Percentiles rank a stretch among this genome's conserved stretches.
phyloP scores from a whole-genome alignment of 2,888 invertebrate species.

The Drosophila planitibia region DNA sequence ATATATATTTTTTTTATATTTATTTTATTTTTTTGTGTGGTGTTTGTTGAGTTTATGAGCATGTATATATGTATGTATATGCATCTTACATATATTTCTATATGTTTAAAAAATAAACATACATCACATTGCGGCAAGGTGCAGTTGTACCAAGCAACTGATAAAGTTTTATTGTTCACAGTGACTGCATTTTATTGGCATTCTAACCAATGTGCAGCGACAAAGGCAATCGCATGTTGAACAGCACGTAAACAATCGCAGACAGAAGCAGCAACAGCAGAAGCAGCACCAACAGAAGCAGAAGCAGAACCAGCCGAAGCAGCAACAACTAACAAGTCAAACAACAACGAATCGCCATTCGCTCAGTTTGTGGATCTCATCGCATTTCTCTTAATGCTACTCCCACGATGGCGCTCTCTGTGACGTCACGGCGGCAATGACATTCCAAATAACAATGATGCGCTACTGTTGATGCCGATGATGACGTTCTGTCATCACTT shows the following conservation, averaged over 20 bases:
- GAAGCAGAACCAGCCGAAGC: constrained; percentile 12
- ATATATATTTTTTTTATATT: neutral
- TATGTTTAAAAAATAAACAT: neutral
- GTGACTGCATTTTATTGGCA: constrained; percentile 22
- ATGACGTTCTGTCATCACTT: constrained; percentile 42
- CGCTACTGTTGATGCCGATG: constrained; percentile 29
- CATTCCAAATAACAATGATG: constrained; percentile 45
- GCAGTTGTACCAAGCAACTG: neutral
- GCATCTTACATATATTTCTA: neutral
- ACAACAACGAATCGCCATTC: constrained; percentile 5
- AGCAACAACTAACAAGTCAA: constrained; percentile 28
- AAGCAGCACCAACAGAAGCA: constrained; percentile 5
- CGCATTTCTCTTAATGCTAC: constrained; percentile 11
- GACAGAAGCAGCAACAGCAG: constrained; percentile 22
- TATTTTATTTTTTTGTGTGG: neutral
- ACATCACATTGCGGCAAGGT: constrained; percentile 4
- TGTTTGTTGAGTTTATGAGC: neutral
- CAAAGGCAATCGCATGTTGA: constrained; percentile 30
- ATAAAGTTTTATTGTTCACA: constrained; percentile 11
- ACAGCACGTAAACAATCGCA: constrained; percentile 56
- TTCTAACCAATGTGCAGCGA: constrained; percentile 41
- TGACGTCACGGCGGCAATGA: constrained; percentile 51
- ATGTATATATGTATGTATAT: constrained; percentile 7
- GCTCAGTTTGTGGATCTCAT: constrained; percentile 24
- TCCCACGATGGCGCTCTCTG: constrained; percentile 21